A percentile compares a stretch with the other conserved stretches of the same genome.
Evolutionary conservation across 1,140 invertebrate genomes (phyloP).

Genomic region (Drosophila truncata): DNA sequence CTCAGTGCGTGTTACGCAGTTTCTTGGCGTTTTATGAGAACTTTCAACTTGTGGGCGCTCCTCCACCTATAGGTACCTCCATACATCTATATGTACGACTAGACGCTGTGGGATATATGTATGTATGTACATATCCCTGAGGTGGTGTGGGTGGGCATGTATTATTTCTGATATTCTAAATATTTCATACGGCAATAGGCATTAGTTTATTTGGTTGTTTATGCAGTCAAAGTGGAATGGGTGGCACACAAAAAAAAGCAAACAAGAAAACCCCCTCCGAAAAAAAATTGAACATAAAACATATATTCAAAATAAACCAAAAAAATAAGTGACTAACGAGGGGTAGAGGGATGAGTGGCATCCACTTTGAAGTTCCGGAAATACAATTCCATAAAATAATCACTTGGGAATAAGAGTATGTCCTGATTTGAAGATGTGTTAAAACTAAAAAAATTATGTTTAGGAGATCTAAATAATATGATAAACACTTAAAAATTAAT

Average conservation of each 20-base stretch:
- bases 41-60: constrained; percentile 77
- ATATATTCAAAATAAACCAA: constrained; percentile 37
- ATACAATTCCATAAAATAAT: neutral
- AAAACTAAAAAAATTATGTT: neutral
- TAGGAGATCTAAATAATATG: neutral
- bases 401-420: constrained; percentile 4
- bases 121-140: neutral
- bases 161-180: constrained; percentile 70
- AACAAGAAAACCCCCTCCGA: constrained; percentile 35
- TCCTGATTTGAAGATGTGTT: no score
- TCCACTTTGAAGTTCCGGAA: constrained; percentile 35
- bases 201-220: constrained; percentile 79
- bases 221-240: constrained; percentile 40
- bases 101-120: constrained; percentile 5
- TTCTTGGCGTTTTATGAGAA: constrained; percentile 70
- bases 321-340: constrained; percentile 24
- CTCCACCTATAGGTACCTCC: constrained; percentile 9
- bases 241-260: constrained; percentile 26
- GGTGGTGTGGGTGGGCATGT: constrained; percentile 8
- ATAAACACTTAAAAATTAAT: no score
- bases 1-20: constrained; percentile 43
- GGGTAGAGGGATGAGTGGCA: neutral
- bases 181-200: constrained; percentile 57
- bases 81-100: neutral
- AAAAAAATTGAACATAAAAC: constrained; percentile 19